These are phyloP conservation scores for Danio albolineatus DNA, from an alignment of 2,797 vertebrate species.

Conservation along the genomic window DNA sequence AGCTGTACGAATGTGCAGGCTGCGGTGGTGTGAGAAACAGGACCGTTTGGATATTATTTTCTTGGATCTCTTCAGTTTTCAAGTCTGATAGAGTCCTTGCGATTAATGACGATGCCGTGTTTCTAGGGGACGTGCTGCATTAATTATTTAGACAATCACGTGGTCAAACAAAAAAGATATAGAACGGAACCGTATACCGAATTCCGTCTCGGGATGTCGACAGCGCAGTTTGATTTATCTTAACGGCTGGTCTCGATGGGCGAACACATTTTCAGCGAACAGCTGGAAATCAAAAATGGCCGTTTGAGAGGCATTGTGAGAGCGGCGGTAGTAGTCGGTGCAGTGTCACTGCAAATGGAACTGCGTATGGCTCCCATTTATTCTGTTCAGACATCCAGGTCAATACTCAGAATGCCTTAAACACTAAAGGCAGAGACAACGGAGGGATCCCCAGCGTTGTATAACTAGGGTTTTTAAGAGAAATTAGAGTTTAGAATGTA, in stretches of 20 bases:
- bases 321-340: slow-evolving; percentile 72
- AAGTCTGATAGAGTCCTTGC: slow-evolving; percentile 99
- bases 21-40: slow-evolving; percentile 86
- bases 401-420: slow-evolving; percentile 72
- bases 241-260: slow-evolving; percentile 77
- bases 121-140: slow-evolving; percentile 99
- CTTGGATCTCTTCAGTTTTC: slow-evolving; percentile 99
- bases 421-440: slow-evolving; percentile 51
- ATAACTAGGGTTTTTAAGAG: background rate
- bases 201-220: slow-evolving; percentile 83
- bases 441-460: background rate
- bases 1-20: slow-evolving; percentile 82
- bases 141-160: slow-evolving; percentile 99
- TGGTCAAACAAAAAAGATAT: slow-evolving; percentile 91
- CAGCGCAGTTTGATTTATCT: slow-evolving; percentile 83
- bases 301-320: slow-evolving; percentile 76
- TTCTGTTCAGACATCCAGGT: slow-evolving; percentile 83
- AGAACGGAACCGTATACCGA: slow-evolving; percentile 89
- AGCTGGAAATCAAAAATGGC: slow-evolving; percentile 89
- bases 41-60: slow-evolving; percentile 95
- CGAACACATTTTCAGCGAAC: slow-evolving; percentile 78
- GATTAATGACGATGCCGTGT: slow-evolving; percentile 99
- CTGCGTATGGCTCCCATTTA: slow-evolving; percentile 83
- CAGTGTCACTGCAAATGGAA: slow-evolving; percentile 84
- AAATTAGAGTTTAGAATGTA: background rate